These are phyloP conservation scores for Nothoprocta perdicaria DNA, from an alignment of 2,113 vertebrate genomes.

Conservation along the genomic window DNA sequence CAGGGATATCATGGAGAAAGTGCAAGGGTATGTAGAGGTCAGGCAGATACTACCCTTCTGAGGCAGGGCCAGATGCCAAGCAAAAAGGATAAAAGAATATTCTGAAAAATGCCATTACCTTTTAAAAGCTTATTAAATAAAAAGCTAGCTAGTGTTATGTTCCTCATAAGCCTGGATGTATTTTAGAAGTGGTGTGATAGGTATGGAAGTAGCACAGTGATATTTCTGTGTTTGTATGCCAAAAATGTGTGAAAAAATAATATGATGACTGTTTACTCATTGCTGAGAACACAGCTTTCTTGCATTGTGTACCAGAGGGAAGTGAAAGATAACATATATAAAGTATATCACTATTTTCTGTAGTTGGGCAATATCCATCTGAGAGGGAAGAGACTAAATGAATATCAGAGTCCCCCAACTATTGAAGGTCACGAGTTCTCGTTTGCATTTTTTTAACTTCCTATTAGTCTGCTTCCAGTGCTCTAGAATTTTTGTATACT, in stretches of 20 bases:
- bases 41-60: not conserved
- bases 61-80: constrained; percentile 2
- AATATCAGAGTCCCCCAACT: not conserved
- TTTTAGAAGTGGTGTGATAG: not conserved
- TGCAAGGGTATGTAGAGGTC: constrained; percentile 65
- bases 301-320: not conserved
- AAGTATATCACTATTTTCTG: not conserved
- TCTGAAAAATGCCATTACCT: not conserved
- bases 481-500: not conserved
- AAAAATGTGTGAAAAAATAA: not conserved
- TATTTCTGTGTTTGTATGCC: not conserved
- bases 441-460: not conserved
- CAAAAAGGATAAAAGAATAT: not conserved
- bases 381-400: not conserved
- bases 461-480: not conserved
- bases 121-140: not conserved
- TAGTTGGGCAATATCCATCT: not conserved
- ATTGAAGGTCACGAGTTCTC: not conserved
- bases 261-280: not conserved
- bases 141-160: not conserved
- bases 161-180: not conserved
- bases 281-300: not conserved
- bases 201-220: not conserved
- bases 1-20: constrained; percentile 18
- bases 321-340: not conserved